Conservation (phyloP, 2,113 vertebrate species). For the Gavia stellata region DNA sequence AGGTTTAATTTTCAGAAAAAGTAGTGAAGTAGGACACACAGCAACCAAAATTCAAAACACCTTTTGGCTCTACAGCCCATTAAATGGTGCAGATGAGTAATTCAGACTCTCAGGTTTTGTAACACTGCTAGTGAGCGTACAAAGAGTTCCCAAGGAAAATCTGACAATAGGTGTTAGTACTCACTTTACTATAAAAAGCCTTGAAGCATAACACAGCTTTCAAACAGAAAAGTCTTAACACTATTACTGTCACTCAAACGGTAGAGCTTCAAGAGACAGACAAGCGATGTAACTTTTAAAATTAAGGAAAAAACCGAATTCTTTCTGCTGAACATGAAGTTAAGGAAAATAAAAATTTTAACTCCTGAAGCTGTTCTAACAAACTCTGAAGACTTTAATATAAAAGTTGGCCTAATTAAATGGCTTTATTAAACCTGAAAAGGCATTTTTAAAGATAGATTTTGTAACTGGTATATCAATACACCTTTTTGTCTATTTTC, state of each 20-base stretch:
- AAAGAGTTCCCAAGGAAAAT: not conserved
- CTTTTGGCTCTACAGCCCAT: not conserved
- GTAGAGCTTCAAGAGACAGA: not conserved
- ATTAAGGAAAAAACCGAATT: rapidly evolving
- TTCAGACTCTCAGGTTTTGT: not conserved
- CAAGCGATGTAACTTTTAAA: not conserved
- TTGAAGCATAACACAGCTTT: not conserved
- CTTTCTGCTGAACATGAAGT: not conserved
- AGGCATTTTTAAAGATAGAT: not conserved
- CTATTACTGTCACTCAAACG: not conserved
- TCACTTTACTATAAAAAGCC: not conserved
- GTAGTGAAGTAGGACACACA: not conserved
- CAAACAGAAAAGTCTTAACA: not conserved
- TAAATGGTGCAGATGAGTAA: not conserved
- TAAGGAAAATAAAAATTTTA: not conserved
- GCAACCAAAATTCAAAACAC: not conserved
- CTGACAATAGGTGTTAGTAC: not conserved
- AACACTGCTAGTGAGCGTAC: not conserved
- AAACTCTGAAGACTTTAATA: not conserved
- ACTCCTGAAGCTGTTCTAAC: not conserved
- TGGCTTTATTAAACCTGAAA: not conserved
- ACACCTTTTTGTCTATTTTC: not conserved
- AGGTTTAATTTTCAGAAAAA: not conserved
- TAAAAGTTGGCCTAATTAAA: not conserved
- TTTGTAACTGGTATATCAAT: not conserved